A percentile compares a stretch with the other conserved stretches of the same genome.
Evolutionary conservation across 2,888 invertebrate species (phyloP).

Genomic region (Nudaria mundana): DNA sequence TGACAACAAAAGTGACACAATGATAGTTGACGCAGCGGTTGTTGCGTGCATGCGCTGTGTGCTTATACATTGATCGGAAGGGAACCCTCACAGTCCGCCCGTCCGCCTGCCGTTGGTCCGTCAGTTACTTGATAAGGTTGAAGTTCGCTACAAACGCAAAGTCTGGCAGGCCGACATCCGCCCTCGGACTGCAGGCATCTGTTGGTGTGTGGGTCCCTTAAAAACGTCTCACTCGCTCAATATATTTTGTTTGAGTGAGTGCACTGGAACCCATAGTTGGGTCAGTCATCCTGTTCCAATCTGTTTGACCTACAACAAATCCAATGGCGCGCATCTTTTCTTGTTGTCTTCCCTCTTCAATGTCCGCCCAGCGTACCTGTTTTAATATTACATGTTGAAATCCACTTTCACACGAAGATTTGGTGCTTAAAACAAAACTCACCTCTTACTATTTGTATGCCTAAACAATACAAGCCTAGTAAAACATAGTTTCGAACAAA

Average conservation of each 20-base stretch:
- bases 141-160: too few species aligned
- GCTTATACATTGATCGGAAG: too few species aligned
- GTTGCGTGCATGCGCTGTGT: too few species aligned
- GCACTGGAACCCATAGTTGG: slow-evolving; percentile 93
- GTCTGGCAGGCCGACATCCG: too few species aligned
- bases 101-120: too few species aligned
- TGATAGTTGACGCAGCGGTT: too few species aligned
- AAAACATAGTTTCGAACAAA: not conserved
- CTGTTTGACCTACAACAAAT: slow-evolving; percentile 97
- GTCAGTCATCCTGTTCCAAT: slow-evolving; percentile 98
- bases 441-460: slow-evolving; percentile 23
- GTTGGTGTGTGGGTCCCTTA: too few species aligned
- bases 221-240: slow-evolving; percentile 81
- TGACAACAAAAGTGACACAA: too few species aligned
- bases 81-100: too few species aligned
- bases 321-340: slow-evolving; percentile 97
- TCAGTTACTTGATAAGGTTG: too few species aligned
- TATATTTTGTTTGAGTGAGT: slow-evolving; percentile 96
- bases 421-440: slow-evolving; percentile 37
- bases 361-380: slow-evolving; percentile 98
- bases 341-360: slow-evolving; percentile 95
- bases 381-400: slow-evolving; percentile 69
- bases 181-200: too few species aligned
- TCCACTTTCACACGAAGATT: slow-evolving; percentile 30
- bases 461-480: not conserved